Evolutionary conservation across 1,140 invertebrate species (phyloP).

Genomic region (Sarcophaga bullata): DNA sequence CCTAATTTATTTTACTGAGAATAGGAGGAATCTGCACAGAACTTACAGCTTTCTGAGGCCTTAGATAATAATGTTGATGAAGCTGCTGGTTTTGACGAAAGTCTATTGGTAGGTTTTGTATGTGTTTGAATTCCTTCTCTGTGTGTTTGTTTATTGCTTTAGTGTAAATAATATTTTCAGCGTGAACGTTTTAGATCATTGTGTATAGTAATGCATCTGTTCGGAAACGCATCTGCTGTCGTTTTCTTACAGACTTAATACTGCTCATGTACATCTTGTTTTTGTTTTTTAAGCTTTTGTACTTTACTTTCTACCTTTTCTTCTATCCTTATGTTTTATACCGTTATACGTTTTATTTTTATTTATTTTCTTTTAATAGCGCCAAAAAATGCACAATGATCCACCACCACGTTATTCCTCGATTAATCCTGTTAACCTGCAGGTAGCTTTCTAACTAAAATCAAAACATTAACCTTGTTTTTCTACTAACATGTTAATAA

Average conservation of each 20-base stretch:
- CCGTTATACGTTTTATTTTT: slow-evolving; percentile 20
- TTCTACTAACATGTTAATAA: neutral
- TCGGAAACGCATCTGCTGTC: neutral
- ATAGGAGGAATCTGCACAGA: slow-evolving; percentile 34
- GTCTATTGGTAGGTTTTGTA: slow-evolving; percentile 67
- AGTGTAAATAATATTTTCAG: neutral
- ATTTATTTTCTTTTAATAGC: slow-evolving; percentile 57
- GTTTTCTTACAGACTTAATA: neutral
- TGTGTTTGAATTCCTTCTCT: neutral
- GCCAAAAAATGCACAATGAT: slow-evolving; percentile 58
- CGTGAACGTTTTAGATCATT: slow-evolving; percentile 20
- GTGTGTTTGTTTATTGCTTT: neutral
- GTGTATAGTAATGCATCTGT: neutral
- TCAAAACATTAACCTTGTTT: neutral
- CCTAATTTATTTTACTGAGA: neutral
- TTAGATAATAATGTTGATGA: slow-evolving; percentile 24
- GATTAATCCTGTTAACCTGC: slow-evolving; percentile 62
- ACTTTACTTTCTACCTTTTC: slow-evolving; percentile 42
- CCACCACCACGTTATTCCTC: slow-evolving; percentile 63
- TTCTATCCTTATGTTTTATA: slow-evolving; percentile 37
- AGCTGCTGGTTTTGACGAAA: slow-evolving; percentile 67
- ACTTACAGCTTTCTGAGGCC: slow-evolving; percentile 29
- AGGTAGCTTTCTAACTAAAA: slow-evolving; percentile 51
- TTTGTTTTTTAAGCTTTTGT: neutral
- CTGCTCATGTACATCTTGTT: neutral